phyloP scores from a whole-genome alignment of 2,113 vertebrate genomes.

The Grammomys dolichurus region DNA sequence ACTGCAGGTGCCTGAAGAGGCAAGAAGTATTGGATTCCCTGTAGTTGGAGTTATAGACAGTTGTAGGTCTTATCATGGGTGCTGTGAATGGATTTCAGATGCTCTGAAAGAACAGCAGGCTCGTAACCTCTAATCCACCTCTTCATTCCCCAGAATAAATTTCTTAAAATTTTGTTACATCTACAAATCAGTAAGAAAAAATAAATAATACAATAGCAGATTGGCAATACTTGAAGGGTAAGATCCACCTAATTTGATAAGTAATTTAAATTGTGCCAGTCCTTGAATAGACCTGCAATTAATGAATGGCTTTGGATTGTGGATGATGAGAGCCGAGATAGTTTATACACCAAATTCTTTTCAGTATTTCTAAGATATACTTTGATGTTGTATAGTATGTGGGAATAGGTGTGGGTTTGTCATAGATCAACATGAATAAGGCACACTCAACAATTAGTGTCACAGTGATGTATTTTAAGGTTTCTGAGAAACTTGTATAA shows the following conservation, averaged over 20 bases:
- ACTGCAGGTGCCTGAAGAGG: neutral
- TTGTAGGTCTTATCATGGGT: neutral
- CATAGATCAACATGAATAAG: neutral
- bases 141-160: neutral
- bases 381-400: neutral
- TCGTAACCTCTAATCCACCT: neutral
- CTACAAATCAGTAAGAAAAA: neutral
- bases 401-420: neutral
- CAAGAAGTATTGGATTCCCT: neutral
- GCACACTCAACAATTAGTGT: neutral
- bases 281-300: neutral
- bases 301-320: neutral
- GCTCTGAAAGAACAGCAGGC: neutral
- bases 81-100: neutral
- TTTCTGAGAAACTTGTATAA: neutral
- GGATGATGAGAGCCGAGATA: neutral
- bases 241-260: neutral
- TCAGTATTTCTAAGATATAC: neutral
- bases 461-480: neutral
- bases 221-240: neutral
- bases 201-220: neutral
- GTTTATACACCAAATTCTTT: neutral
- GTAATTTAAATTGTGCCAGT: neutral
- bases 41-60: neutral
- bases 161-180: neutral